Percentiles rank a stretch among this genome's conserved stretches.
phyloP scores from a whole-genome alignment of 2,888 invertebrate species.

The Lithophane ornitopus region DNA sequence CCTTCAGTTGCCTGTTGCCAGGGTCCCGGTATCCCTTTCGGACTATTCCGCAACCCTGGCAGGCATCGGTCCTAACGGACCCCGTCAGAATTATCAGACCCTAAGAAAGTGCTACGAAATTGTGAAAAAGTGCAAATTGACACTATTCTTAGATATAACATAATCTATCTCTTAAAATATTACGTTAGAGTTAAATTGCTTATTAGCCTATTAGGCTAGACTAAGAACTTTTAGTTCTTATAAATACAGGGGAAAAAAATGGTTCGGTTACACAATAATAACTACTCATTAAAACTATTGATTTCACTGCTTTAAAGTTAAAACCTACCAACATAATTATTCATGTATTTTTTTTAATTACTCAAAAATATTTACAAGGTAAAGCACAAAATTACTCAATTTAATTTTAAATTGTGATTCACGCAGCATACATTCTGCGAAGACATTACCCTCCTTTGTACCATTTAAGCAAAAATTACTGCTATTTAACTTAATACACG shows the following conservation, averaged over 20 bases:
- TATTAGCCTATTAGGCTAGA: too few relatives aligned
- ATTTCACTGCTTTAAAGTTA: not conserved
- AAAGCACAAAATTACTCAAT: not conserved
- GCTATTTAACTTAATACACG: not conserved
- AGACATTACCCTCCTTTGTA: slow-evolving; percentile 37
- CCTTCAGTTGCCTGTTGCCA: too few relatives aligned
- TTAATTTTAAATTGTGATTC: not conserved
- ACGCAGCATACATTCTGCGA: not conserved
- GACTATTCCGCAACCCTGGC: too few relatives aligned
- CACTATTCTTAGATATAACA: not conserved
- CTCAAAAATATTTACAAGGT: not conserved
- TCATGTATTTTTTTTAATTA: not conserved
- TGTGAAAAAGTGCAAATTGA: not conserved
- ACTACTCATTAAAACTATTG: not conserved
- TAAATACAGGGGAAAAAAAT: too few relatives aligned
- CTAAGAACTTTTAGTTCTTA: too few relatives aligned
- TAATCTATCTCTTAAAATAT: not conserved
- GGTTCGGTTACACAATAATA: too few relatives aligned
- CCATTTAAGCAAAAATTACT: slow-evolving; percentile 19
- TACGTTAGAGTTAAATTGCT: too few relatives aligned
- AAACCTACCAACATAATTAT: too few relatives aligned
- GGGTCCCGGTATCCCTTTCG: too few relatives aligned
- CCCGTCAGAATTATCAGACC: too few relatives aligned
- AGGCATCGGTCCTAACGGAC: too few relatives aligned
- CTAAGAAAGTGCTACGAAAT: not conserved